Evolutionary conservation across 1,140 invertebrate genomes (phyloP).

Genomic region (Listronotus bonariensis): DNA sequence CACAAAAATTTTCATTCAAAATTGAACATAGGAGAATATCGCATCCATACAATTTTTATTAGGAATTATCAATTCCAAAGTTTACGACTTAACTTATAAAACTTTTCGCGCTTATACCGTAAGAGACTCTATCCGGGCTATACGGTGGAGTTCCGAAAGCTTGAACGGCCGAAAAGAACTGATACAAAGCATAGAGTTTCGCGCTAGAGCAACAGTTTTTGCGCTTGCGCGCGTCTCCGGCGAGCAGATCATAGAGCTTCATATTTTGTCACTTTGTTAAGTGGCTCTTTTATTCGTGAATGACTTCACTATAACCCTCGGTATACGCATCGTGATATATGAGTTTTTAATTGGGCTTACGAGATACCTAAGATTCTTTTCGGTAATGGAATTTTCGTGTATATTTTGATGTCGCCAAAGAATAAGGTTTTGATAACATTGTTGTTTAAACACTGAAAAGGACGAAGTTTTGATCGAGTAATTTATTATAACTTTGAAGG

Average conservation of each 20-base stretch:
- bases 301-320: conserved; percentile 28
- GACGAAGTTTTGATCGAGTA: too few relatives aligned
- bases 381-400: conserved; percentile 6
- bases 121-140: background rate
- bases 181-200: conserved; percentile 15
- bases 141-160: background rate
- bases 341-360: conserved; percentile 24
- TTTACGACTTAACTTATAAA: too few relatives aligned
- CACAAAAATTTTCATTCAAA: too few relatives aligned
- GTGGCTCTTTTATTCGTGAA: conserved; percentile 27
- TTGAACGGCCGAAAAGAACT: conserved; percentile 22
- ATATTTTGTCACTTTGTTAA: conserved; percentile 35
- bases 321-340: conserved; percentile 28
- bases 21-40: too few relatives aligned
- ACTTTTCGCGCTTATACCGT: background rate
- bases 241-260: conserved; percentile 8
- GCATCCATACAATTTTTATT: too few relatives aligned
- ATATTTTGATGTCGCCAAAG: background rate
- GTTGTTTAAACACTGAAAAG: too few relatives aligned
- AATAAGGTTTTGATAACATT: too few relatives aligned
- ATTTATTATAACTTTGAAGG: too few relatives aligned
- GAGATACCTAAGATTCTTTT: background rate
- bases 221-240: conserved; percentile 16
- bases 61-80: too few relatives aligned
- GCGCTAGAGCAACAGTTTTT: conserved; percentile 29